These are phyloP conservation scores for Haliaeetus leucogaster DNA, from an alignment of 2,113 vertebrate genomes.

Conservation along the genomic window DNA sequence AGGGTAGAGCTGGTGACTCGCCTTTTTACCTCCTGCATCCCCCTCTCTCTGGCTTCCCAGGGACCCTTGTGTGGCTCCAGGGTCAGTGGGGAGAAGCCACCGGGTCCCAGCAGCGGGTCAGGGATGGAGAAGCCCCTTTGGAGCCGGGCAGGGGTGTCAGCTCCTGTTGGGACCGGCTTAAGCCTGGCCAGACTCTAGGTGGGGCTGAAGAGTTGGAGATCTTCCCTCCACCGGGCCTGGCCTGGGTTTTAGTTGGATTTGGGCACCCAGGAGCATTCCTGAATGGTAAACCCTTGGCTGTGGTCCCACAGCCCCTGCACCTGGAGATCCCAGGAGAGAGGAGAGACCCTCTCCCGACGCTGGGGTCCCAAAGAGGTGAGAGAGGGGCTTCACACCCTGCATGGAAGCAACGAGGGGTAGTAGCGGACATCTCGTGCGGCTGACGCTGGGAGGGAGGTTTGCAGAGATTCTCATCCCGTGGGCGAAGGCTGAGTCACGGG, in stretches of 20 bases:
- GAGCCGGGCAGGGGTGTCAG: neutral
- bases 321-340: neutral
- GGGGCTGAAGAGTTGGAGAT: slow-evolving; percentile 45
- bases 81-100: neutral
- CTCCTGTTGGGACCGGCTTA: neutral
- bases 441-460: neutral
- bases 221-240: neutral
- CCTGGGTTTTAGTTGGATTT: neutral
- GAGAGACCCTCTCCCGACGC: neutral
- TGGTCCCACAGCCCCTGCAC: neutral
- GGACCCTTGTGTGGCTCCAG: neutral
- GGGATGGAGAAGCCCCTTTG: neutral
- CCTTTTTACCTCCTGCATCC: neutral
- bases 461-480: neutral
- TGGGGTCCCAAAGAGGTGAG: neutral
- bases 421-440: neutral
- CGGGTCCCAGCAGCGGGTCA: neutral
- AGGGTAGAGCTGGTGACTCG: neutral
- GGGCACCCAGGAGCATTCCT: neutral
- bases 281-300: neutral
- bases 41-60: neutral
- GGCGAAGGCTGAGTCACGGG: slow-evolving; percentile 45
- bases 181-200: slow-evolving; percentile 34
- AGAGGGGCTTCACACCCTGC: neutral
- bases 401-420: neutral